phyloP scores from a whole-genome alignment of 2,888 invertebrate species.

The Cremastinae sp. region DNA sequence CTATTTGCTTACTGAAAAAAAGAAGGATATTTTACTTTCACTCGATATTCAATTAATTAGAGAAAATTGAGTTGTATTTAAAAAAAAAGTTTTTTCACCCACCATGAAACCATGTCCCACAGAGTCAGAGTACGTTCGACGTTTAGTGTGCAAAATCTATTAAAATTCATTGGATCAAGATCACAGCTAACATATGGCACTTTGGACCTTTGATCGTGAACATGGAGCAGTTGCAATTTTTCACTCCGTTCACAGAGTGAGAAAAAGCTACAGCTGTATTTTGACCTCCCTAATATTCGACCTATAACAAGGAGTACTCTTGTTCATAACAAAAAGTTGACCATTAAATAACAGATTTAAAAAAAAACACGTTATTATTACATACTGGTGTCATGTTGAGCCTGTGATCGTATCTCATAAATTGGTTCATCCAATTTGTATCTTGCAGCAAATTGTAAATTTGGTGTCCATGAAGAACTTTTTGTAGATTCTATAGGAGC shows the following conservation, averaged over 20 bases:
- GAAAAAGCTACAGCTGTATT: constrained; percentile 70
- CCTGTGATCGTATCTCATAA: constrained; percentile 69
- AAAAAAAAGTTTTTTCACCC: constrained; percentile 44
- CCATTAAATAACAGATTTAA: too few relatives aligned
- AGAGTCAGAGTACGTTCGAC: constrained; percentile 67
- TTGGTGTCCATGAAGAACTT: constrained; percentile 70
- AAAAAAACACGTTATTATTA: too few relatives aligned
- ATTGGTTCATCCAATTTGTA: constrained; percentile 64
- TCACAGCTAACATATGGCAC: constrained; percentile 73
- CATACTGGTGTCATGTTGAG: constrained; percentile 65
- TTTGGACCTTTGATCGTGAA: constrained; percentile 66
- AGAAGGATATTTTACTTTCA: constrained; percentile 5
- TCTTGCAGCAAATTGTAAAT: constrained; percentile 70
- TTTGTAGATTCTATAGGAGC: constrained; percentile 66
- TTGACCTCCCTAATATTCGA: constrained; percentile 70
- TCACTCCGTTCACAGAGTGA: constrained; percentile 63
- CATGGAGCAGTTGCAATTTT: constrained; percentile 66
- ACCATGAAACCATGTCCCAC: constrained; percentile 72
- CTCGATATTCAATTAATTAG: neutral
- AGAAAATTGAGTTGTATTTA: constrained; percentile 19
- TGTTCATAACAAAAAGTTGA: too few relatives aligned
- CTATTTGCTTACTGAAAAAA: constrained; percentile 65
- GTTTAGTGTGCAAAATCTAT: constrained; percentile 70
- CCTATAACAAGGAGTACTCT: constrained; percentile 63
- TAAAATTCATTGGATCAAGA: constrained; percentile 67